Percentiles rank a stretch among this genome's conserved stretches.
phyloP scores from a whole-genome alignment of 2,888 invertebrate genomes.

The Caenorhabditis sinica region DNA sequence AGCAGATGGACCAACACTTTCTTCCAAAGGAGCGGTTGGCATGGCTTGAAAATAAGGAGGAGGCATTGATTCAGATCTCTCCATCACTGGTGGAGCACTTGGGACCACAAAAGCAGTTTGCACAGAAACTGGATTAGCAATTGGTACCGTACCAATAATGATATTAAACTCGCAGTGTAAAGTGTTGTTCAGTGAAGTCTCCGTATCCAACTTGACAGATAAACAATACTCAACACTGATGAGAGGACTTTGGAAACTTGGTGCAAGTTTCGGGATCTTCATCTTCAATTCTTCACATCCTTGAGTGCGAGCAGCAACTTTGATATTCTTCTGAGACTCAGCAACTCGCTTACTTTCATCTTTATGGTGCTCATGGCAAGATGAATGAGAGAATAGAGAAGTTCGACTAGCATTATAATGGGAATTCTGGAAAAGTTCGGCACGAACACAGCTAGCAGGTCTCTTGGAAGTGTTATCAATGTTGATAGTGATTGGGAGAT shows the following conservation, averaged over 20 bases:
- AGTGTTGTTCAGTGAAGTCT: constrained; percentile 14
- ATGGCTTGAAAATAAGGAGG: background rate
- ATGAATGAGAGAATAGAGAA: background rate
- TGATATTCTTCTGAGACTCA: background rate
- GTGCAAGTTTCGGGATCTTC: constrained; percentile 3
- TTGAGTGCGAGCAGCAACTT: background rate
- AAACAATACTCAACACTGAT: constrained; percentile 50
- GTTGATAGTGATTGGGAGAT: constrained; percentile 15
- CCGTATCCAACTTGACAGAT: constrained; percentile 7
- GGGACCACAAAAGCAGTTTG: background rate
- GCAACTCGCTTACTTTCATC: constrained; percentile 8
- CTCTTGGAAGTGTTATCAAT: constrained; percentile 29
- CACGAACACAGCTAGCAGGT: background rate
- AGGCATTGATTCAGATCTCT: background rate
- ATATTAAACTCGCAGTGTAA: constrained; percentile 8
- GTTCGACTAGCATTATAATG: constrained; percentile 2
- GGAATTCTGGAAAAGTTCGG: constrained; percentile 14
- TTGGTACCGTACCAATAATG: constrained; percentile 20
- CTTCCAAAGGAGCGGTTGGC: background rate
- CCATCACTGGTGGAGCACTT: background rate
- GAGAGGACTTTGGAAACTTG: constrained; percentile 48
- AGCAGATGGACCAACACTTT: background rate
- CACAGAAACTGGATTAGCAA: no score
- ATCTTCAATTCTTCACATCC: background rate
- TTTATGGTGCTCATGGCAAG: constrained; percentile 9